Evolutionary conservation across 1,140 invertebrate species (phyloP), one percentile per base, ranked within the genome.

Genomic region (Hesperophylax magnus): DNA sequence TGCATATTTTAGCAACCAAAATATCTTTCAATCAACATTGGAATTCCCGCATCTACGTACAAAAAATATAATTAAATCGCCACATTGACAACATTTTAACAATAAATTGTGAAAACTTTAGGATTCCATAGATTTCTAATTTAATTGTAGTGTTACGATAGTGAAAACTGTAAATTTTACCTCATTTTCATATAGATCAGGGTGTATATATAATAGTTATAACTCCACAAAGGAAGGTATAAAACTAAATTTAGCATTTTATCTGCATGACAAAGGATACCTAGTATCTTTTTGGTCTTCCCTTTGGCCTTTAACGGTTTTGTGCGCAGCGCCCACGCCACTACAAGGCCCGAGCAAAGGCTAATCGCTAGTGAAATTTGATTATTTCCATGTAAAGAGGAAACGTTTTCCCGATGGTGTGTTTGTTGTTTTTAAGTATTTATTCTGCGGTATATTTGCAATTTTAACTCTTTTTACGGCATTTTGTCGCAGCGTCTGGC

Each of bases 361-460:
- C 31, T 67, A 27, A 67, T 67, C 63, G 63, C 22, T 67, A 15
- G 63, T 34, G 31, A 67, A 31, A 67, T 67, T 67, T 67, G 22
- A 67, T 67, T 17, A 15, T 67, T 67, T 67, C 63, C 63, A 2
- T 27, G 11, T 31, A 27, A 34, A n/a, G 17, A 34, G 63, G n/a
- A 67, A 34, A 22, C 9, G 15, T n/a, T 15, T 7, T n/a, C 63
- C 22, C 63, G 24, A 27, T 67, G n/a, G 63, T 67, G 63, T 67
- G 22, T 65, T 65, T 65, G 56, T 22, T 34, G 27, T 67, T 67
- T 67, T 67, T 31, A 61, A 61, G 20, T 20, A 24, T 22, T 67
- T 27, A 67, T 67, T 67, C 11, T 34, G 24, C 31, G 22, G 27
- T 67, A 17, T 31, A 67, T 67, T 67, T 67, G 14, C 31, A 67